Conservation (phyloP, 2,888 invertebrate species). For the Punctoribates punctum region DNA sequence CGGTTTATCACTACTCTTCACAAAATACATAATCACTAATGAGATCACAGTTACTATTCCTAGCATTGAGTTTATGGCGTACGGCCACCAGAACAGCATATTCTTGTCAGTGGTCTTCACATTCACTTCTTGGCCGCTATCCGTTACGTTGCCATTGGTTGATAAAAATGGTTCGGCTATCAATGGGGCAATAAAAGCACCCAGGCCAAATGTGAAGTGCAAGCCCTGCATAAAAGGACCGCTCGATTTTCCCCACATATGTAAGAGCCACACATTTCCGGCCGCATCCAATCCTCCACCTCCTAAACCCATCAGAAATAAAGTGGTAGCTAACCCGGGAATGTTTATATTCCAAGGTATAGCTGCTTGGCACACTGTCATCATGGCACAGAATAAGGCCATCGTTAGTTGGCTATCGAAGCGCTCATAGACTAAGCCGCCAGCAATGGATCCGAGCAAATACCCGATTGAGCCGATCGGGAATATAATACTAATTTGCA, state of each 20-base stretch:
- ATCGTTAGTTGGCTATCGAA: conserved; percentile 42
- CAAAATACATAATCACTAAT: conserved; percentile 25
- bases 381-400: conserved; percentile 39
- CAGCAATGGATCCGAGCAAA: conserved; percentile 54
- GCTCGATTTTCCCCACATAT: conserved; percentile 51
- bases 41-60: not conserved
- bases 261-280: conserved; percentile 55
- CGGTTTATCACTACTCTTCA: conserved; percentile 22
- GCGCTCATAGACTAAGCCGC: conserved; percentile 46
- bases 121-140: not conserved
- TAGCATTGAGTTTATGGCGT: not conserved
- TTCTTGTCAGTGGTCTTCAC: not conserved
- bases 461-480: conserved; percentile 55
- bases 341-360: conserved; percentile 44
- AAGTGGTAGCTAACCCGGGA: conserved; percentile 51
- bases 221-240: conserved; percentile 56
- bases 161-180: conserved; percentile 55
- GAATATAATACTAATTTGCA: conserved; percentile 53
- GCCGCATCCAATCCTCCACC: conserved; percentile 52
- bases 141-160: not conserved
- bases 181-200: conserved; percentile 56
- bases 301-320: conserved; percentile 55
- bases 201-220: conserved; percentile 56
- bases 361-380: conserved; percentile 28
- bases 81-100: not conserved